A percentile compares a stretch with the other conserved stretches of the same genome.
Evolutionary conservation across 2,113 vertebrate species (phyloP).

Genomic region (Myotis davidii): DNA sequence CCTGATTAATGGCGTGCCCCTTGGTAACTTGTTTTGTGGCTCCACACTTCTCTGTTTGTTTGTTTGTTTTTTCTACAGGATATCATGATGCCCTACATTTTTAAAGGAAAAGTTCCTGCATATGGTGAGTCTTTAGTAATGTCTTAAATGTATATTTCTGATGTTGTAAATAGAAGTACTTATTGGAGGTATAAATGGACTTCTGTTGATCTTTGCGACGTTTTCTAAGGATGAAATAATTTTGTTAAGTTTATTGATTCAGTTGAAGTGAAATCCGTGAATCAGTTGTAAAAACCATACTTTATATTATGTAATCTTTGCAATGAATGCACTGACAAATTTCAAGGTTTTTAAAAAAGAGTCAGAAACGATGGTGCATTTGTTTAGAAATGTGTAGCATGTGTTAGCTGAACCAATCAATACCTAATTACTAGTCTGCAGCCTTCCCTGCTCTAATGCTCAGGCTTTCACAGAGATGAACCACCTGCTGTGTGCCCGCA

Average conservation of each 20-base stretch:
- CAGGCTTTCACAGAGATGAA: slow-evolving; percentile 82
- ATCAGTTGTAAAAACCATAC: slow-evolving; percentile 68
- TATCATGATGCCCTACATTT: neutral
- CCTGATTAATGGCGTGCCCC: neutral
- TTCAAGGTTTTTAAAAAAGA: too few relatives aligned
- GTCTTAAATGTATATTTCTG: neutral
- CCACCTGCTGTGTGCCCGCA: slow-evolving; percentile 74
- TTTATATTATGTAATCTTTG: slow-evolving; percentile 79
- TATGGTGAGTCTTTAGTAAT: neutral
- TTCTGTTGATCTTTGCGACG: slow-evolving; percentile 49
- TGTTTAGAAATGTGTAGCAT: slow-evolving; percentile 82
- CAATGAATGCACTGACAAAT: too few relatives aligned
- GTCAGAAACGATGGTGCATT: slow-evolving; percentile 69
- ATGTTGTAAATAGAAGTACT: slow-evolving; percentile 33
- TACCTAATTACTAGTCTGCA: slow-evolving; percentile 85
- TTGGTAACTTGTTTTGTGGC: neutral
- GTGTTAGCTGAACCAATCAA: slow-evolving; percentile 84
- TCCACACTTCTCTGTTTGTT: neutral
- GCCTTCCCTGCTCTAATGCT: slow-evolving; percentile 76
- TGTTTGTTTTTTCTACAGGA: neutral
- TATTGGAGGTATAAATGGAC: neutral
- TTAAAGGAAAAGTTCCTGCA: neutral
- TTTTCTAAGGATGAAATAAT: slow-evolving; percentile 70
- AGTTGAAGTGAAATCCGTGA: slow-evolving; percentile 66
- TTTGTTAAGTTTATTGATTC: slow-evolving; percentile 71